Conservation (phyloP, 2,888 invertebrate species). For the Clanis bilineata region DNA sequence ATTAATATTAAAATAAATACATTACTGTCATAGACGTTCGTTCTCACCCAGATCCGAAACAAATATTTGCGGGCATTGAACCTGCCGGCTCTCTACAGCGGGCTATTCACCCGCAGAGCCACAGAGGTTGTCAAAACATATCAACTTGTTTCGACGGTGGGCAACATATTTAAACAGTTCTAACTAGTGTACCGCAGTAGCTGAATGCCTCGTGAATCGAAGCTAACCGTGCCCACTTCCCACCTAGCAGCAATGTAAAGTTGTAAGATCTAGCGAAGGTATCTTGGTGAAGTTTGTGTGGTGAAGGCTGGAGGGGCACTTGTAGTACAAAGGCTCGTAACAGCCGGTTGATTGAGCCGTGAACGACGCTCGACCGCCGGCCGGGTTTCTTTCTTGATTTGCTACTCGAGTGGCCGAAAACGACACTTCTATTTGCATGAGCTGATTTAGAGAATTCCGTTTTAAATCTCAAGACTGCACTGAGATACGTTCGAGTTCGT, state of each 20-base stretch:
- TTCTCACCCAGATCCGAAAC: too few species aligned
- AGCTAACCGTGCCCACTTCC: not conserved
- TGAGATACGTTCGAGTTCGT: not conserved
- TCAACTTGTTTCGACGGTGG: too few species aligned
- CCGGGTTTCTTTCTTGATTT: constrained; percentile 79
- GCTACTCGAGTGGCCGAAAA: constrained; percentile 76
- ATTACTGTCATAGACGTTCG: too few species aligned
- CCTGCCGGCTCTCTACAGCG: too few species aligned
- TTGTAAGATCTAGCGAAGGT: constrained; percentile 17
- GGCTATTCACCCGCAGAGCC: too few species aligned
- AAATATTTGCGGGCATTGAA: too few species aligned
- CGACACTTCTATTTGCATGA: constrained; percentile 79
- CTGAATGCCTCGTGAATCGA: not conserved
- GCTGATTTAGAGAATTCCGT: constrained; percentile 62
- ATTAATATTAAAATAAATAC: too few species aligned
- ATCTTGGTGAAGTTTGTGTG: constrained; percentile 53
- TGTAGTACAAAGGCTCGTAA: constrained; percentile 69
- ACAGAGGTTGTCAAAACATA: too few species aligned
- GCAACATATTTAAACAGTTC: too few species aligned
- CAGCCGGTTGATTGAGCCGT: constrained; percentile 79
- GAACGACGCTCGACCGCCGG: constrained; percentile 73
- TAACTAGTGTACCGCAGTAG: too few species aligned
- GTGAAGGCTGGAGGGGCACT: constrained; percentile 56
- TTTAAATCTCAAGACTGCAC: constrained; percentile 47
- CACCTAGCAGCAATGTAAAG: not conserved